These are phyloP conservation scores for Spisula subtruncata DNA, from an alignment of 2,888 invertebrate species.

Conservation along the genomic window DNA sequence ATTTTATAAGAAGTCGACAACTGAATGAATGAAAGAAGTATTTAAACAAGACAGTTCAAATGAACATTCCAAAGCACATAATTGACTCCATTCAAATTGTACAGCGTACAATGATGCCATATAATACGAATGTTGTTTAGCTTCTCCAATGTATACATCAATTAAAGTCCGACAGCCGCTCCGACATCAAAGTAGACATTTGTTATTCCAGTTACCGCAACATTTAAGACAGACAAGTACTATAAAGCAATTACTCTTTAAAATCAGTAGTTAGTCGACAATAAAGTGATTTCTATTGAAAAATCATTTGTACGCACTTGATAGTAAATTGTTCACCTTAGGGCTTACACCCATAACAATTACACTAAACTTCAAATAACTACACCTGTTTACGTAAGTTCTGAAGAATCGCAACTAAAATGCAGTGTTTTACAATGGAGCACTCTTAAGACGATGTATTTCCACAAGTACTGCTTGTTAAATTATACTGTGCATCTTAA, in stretches of 20 bases:
- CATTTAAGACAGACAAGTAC: constrained; percentile 27
- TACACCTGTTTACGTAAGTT: constrained; percentile 41
- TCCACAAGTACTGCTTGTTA: not conserved
- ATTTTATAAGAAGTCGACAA: no score
- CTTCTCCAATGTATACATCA: constrained; percentile 27
- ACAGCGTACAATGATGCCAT: not conserved
- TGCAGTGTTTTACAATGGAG: constrained; percentile 38
- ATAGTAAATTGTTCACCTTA: constrained; percentile 27
- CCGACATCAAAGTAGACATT: constrained; percentile 38
- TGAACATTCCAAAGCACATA: not conserved
- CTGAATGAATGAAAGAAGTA: no score
- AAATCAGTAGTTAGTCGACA: constrained; percentile 35
- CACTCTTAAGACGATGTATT: constrained; percentile 9
- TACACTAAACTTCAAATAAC: not conserved
- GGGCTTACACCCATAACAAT: constrained; percentile 32
- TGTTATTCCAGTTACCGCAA: constrained; percentile 42
- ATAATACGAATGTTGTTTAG: not conserved
- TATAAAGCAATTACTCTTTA: constrained; percentile 40
- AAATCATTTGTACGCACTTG: constrained; percentile 48
- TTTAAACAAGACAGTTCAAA: no score
- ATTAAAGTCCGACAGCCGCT: constrained; percentile 32
- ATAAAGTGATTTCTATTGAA: constrained; percentile 49
- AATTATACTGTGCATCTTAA: not conserved
- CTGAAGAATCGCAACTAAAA: constrained; percentile 10
- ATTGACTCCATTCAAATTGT: not conserved